Evolutionary conservation across 2,113 vertebrate genomes (phyloP).

Genomic region (Chitala chitala): DNA sequence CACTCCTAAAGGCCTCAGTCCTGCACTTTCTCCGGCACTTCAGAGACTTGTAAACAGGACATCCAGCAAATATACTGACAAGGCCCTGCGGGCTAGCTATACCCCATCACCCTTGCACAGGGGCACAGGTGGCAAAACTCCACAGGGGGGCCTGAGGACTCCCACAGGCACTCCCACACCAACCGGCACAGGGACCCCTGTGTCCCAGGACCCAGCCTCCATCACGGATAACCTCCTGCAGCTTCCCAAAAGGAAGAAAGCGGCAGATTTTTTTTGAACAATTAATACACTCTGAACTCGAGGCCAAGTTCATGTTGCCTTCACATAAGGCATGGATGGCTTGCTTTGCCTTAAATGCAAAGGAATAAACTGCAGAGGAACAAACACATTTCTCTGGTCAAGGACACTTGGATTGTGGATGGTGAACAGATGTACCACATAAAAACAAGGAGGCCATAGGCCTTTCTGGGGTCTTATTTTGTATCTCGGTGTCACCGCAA

Average conservation of each 20-base stretch:
- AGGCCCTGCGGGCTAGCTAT: slow-evolving; percentile 90
- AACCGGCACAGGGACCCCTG: slow-evolving; percentile 68
- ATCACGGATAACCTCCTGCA: slow-evolving; percentile 94
- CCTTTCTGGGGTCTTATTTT: too few relatives aligned
- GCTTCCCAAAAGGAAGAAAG: slow-evolving; percentile 89
- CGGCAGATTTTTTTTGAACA: slow-evolving; percentile 72
- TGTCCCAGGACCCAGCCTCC: slow-evolving; percentile 80
- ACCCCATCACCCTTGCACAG: slow-evolving; percentile 85
- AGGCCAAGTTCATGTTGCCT: too few relatives aligned
- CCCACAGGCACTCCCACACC: slow-evolving; percentile 71
- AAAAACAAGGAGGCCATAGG: too few relatives aligned
- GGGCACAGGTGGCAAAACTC: slow-evolving; percentile 70
- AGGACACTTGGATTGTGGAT: too few relatives aligned
- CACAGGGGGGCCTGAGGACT: slow-evolving; percentile 62
- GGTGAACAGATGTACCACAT: too few relatives aligned
- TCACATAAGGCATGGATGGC: too few relatives aligned
- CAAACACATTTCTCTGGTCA: too few relatives aligned
- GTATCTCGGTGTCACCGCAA: too few relatives aligned
- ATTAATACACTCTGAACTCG: not conserved
- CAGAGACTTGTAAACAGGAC: slow-evolving; percentile 89
- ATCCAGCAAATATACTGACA: slow-evolving; percentile 92
- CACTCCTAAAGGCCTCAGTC: slow-evolving; percentile 87
- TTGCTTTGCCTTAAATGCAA: too few relatives aligned
- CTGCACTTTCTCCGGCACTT: slow-evolving; percentile 86
- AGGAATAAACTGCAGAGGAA: too few relatives aligned